These are phyloP conservation scores for Engraulis encrasicolus DNA, from an alignment of 2,113 vertebrate genomes.

Conservation along the genomic window DNA sequence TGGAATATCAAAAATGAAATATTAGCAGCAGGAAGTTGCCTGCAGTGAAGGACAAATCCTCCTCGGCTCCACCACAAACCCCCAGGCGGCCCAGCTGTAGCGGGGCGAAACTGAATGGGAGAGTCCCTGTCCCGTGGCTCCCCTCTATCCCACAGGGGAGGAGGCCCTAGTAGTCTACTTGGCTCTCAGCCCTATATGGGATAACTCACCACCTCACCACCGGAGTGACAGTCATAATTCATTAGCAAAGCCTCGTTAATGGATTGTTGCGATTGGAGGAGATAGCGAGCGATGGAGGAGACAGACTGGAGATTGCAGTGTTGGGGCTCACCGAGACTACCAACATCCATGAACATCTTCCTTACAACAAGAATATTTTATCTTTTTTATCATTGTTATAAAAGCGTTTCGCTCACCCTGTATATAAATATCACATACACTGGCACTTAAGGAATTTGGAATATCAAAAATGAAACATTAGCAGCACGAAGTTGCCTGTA, in stretches of 20 bases:
- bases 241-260: conserved; percentile 10
- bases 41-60: conserved; percentile 60
- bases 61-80: conserved; percentile 30
- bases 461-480: too few species aligned
- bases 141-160: conserved; percentile 40
- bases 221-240: conserved; percentile 19
- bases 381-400: too few species aligned
- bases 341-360: too few species aligned
- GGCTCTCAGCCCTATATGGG: conserved; percentile 11
- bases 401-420: too few species aligned
- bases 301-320: not conserved
- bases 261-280: too few species aligned
- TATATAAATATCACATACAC: too few species aligned
- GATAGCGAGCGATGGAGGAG: not conserved
- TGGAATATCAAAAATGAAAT: too few species aligned
- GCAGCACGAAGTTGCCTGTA: conserved; percentile 52
- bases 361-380: too few species aligned
- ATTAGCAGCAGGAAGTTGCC: conserved; percentile 47
- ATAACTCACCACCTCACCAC: not conserved
- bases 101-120: conserved; percentile 25
- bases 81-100: conserved; percentile 40
- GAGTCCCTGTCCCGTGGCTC: conserved; percentile 31
- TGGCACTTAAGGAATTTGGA: too few species aligned
- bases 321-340: too few species aligned
- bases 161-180: too few species aligned